These are phyloP conservation scores for Melinaea menophilus DNA, from an alignment of 2,888 invertebrate species.

Conservation along the genomic window DNA sequence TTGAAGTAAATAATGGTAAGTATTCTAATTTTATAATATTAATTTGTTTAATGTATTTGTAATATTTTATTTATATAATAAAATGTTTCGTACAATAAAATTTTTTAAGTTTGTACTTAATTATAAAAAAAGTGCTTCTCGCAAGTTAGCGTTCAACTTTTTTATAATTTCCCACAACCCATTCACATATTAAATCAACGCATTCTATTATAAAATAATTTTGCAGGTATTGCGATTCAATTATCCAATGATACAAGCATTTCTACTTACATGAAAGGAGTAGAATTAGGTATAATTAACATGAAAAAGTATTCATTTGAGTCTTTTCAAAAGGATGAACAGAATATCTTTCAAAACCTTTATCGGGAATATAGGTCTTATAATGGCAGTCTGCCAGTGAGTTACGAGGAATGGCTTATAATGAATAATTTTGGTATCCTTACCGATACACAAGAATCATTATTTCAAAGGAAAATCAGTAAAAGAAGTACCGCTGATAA, in stretches of 20 bases:
- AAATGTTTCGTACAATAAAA: no score
- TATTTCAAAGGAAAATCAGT: conserved; percentile 50
- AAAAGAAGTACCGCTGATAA: conserved; percentile 49
- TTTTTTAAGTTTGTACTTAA: no score
- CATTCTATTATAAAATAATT: no score
- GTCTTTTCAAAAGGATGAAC: conserved; percentile 50
- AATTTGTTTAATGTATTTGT: conserved; percentile 1
- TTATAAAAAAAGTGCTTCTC: no score
- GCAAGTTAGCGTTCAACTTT: no score
- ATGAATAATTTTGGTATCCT: conserved; percentile 57
- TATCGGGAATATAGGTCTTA: conserved; percentile 43
- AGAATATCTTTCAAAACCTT: conserved; percentile 50
- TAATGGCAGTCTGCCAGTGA: conserved; percentile 45
- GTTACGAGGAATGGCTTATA: conserved; percentile 58
- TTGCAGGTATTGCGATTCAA: conserved; percentile 40
- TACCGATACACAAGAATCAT: conserved; percentile 51
- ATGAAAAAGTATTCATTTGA: conserved; percentile 52
- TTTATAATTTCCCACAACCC: no score
- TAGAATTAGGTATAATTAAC: conserved; percentile 58
- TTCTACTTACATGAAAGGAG: conserved; percentile 43
- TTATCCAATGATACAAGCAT: conserved; percentile 40
- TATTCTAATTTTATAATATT: not conserved
- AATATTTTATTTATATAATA: no score
- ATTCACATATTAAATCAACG: no score
- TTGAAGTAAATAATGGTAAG: conserved; percentile 7